Conservation (phyloP, 2,113 vertebrate genomes). For the Sinocyclocheilus anophthalmus region DNA sequence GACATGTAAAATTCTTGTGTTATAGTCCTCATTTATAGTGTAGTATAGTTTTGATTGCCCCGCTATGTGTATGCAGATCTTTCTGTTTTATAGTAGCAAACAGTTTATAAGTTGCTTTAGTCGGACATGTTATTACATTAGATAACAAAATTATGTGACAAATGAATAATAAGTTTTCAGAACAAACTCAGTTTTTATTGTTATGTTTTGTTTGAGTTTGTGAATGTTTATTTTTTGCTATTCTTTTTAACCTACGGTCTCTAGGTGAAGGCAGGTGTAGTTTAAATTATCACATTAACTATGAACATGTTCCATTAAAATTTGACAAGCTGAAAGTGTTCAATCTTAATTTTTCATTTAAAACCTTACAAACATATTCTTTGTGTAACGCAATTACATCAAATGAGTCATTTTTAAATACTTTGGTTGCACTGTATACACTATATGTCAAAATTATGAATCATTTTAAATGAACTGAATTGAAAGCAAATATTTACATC, state of each 20-base stretch:
- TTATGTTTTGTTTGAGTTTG: too few species aligned
- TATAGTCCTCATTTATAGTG: too few species aligned
- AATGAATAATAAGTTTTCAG: too few species aligned
- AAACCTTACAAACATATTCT: not conserved
- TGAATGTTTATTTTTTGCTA: not conserved
- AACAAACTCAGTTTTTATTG: too few species aligned
- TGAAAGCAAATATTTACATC: not conserved
- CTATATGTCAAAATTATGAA: not conserved
- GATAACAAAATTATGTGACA: not conserved
- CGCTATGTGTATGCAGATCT: too few species aligned
- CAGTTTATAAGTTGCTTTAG: too few species aligned
- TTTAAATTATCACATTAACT: not conserved
- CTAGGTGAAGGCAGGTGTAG: not conserved
- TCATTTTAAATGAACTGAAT: not conserved
- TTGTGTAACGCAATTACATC: not conserved
- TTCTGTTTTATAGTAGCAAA: too few species aligned
- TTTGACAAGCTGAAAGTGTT: not conserved
- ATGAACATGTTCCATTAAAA: not conserved
- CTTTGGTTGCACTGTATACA: not conserved
- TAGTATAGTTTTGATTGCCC: too few species aligned
- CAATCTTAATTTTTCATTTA: not conserved
- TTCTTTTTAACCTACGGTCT: not conserved
- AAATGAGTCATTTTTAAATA: not conserved
- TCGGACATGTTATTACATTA: not conserved
- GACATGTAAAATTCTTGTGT: too few species aligned